Conservation (phyloP, 2,113 vertebrate species). For the Pithys albifrons region DNA sequence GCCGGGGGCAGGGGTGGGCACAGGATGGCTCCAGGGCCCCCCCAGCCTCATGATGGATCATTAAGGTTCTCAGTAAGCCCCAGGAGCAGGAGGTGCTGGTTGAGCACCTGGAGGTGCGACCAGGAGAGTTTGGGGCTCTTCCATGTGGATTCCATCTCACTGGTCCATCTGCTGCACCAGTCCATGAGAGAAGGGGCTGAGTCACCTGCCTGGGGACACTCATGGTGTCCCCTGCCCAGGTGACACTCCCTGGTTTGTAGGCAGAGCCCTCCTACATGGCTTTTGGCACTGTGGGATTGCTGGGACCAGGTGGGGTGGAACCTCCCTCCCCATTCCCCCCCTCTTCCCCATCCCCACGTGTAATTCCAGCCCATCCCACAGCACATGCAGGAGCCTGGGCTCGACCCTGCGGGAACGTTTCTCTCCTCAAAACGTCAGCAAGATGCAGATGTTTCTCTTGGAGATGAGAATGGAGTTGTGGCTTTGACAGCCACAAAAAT, state of each 20-base stretch:
- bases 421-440: neutral
- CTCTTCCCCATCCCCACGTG: neutral
- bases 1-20: neutral
- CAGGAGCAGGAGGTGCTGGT: neutral
- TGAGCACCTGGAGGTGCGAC: neutral
- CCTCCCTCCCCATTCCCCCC: neutral
- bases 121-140: neutral
- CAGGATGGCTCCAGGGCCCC: neutral
- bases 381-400: neutral
- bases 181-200: neutral
- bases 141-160: accelerated
- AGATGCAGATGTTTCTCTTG: neutral
- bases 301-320: neutral
- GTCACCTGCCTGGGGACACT: neutral
- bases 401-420: accelerated
- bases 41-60: neutral
- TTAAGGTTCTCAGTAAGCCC: neutral
- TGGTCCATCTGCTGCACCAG: accelerated
- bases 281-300: neutral
- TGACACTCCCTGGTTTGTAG: neutral
- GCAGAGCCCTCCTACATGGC: neutral
- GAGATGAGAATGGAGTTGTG: neutral
- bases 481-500: conserved; percentile 10
- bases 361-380: neutral
- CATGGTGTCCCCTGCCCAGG: accelerated